A percentile compares a stretch with the other conserved stretches of the same genome.
Conservation (phyloP, 2,797 vertebrate genomes). For the Tauraco hartlaubi region DNA sequence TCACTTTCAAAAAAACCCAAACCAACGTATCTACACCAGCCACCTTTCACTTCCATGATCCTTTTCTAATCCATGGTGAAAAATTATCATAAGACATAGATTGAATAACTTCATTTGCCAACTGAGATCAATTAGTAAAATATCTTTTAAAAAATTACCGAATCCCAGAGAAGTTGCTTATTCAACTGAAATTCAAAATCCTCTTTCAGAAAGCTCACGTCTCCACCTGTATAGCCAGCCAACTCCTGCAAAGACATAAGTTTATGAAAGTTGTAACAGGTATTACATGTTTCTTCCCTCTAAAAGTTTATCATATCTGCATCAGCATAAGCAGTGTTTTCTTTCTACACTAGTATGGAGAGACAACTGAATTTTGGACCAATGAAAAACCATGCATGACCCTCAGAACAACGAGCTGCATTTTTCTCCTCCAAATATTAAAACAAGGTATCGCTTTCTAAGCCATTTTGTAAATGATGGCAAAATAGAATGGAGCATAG, state of each 20-base stretch:
- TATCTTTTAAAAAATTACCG: slow-evolving; percentile 77
- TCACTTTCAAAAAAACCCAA: not conserved
- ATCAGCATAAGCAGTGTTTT: not conserved
- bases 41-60: not conserved
- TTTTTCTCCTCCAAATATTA: not conserved
- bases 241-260: slow-evolving; percentile 84
- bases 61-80: not conserved
- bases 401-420: not conserved
- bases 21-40: not conserved
- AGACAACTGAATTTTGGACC: not conserved
- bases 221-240: slow-evolving; percentile 94
- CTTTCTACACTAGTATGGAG: not conserved
- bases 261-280: not conserved
- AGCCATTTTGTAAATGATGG: not conserved
- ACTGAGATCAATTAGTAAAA: not conserved
- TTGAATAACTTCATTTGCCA: not conserved
- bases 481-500: not conserved
- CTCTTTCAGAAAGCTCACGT: slow-evolving; percentile 93
- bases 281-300: not conserved
- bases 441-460: not conserved
- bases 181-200: slow-evolving; percentile 95
- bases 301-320: not conserved
- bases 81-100: not conserved
- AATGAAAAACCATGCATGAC: not conserved
- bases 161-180: slow-evolving; percentile 88